A percentile compares a stretch with the other conserved stretches of the same genome.
Conservation (phyloP, 2,797 vertebrate species). For the Pteronotus mesoamericanus region DNA sequence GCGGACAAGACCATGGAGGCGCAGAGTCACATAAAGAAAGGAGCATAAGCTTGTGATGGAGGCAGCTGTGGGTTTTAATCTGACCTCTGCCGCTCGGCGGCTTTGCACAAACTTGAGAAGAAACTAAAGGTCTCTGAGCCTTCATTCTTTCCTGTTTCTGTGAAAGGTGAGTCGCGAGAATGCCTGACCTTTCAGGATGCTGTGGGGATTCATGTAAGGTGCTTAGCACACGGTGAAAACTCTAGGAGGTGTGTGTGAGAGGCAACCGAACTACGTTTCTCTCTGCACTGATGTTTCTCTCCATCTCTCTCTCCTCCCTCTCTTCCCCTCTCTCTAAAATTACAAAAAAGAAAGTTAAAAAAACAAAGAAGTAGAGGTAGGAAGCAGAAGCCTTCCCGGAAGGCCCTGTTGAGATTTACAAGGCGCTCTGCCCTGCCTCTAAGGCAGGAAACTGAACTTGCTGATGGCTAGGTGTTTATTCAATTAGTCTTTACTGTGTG, state of each 20-base stretch:
- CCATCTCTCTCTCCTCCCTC: too few relatives aligned
- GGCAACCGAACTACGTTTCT: too few relatives aligned
- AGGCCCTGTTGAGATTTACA: not conserved
- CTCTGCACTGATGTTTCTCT: too few relatives aligned
- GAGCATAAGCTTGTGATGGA: not conserved
- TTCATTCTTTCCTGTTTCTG: not conserved
- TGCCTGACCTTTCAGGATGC: not conserved
- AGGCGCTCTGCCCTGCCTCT: not conserved
- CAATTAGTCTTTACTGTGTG: not conserved
- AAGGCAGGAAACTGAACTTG: not conserved
- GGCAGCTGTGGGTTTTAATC: not conserved
- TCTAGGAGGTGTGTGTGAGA: not conserved
- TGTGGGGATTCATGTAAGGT: not conserved
- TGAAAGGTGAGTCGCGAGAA: not conserved
- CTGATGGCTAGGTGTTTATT: not conserved
- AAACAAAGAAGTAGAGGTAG: not conserved
- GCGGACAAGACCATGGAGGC: not conserved
- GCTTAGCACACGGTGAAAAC: not conserved
- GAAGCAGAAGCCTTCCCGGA: not conserved
- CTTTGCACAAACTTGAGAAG: not conserved
- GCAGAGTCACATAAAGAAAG: not conserved
- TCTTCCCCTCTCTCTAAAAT: too few relatives aligned
- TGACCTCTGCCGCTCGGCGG: not conserved
- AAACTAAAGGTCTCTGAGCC: not conserved
- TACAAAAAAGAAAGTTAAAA: too few relatives aligned